Base-by-base conservation (phyloP, 1,140 invertebrate genomes). In the Nomia melanderi region DNA sequence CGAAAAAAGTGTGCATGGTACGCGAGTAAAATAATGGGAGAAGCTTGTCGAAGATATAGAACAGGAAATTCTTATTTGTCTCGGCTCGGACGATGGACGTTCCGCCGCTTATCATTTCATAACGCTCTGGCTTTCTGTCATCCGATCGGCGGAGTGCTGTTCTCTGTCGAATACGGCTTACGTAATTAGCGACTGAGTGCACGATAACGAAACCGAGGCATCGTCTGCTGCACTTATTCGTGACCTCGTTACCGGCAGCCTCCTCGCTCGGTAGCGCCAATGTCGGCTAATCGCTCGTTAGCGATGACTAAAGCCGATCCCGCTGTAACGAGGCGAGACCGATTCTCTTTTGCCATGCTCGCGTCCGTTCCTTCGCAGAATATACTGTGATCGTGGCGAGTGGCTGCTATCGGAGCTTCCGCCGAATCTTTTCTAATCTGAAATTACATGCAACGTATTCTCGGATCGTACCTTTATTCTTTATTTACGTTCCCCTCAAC, bases 241-340 rank as follows among this genome's bases (percentile, higher is more conserved):
- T 69, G 76, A 63, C 76, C 69, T 72, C 76, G 59, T 77, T 77
- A 64, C 67, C 39, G 23, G n/a, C 57, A 53, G 41, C 23, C 47
- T 64, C 25, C 59, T 41, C 50, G n/a, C 23, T 33, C 56, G 39
- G 50, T 57, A 72, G 59, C 57, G 44, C 57, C 41, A 71, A 64
- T 64, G 59, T 77, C 57, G 70, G 60, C 77, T 78, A 78, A 78
- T 78, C 77, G 70, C 77, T 78, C 77, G 77, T 78, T 74, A 78
- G 41, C 62, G 62, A 78, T 73, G 70, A 74, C 77, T 78, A 67
- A 73, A 74, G 57, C 44, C 53, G 70, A 73, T 74, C 47, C 56
- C 25, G 36, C 77, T 50, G 57, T 74, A 74, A 77, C 76, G 57
- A 72, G 59, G 50, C 75, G 57, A 72, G 69, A 72, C 53, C 66